A percentile compares a stretch with the other conserved stretches of the same genome.
Conservation (phyloP, 2,797 vertebrate species). For the Balearica regulorum region DNA sequence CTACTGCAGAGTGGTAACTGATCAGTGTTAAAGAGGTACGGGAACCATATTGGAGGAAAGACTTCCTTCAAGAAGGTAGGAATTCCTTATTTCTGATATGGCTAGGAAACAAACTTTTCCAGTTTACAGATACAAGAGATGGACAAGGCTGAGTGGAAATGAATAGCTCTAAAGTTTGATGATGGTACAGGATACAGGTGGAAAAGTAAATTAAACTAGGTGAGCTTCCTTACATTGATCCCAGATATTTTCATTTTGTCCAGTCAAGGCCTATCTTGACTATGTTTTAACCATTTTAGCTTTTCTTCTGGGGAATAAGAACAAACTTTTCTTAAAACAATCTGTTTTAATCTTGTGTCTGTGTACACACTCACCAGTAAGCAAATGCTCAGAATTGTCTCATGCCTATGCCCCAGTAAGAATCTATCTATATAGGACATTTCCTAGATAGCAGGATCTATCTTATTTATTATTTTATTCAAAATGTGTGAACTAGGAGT, state of each 20-base stretch:
- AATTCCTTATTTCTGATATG: not conserved
- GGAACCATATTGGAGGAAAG: not conserved
- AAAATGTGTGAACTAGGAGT: not conserved
- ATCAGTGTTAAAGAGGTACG: not conserved
- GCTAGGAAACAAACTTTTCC: not conserved
- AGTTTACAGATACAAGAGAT: not conserved
- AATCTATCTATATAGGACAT: not conserved
- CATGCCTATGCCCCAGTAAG: not conserved
- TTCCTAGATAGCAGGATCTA: not conserved
- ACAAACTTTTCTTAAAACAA: accelerated
- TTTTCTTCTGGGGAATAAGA: not conserved
- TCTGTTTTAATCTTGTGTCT: not conserved
- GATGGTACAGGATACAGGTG: not conserved
- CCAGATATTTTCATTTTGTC: not conserved
- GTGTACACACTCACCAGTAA: not conserved
- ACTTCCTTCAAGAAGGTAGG: not conserved
- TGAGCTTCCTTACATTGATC: not conserved
- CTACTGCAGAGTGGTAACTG: not conserved
- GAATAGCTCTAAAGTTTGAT: not conserved
- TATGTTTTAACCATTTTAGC: not conserved
- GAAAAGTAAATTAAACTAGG: not conserved
- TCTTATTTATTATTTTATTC: not conserved
- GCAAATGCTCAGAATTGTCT: not conserved
- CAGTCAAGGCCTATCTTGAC: not conserved
- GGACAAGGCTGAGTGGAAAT: not conserved